A percentile compares a stretch with the other conserved stretches of the same genome.
Evolutionary conservation across 2,113 vertebrate genomes (phyloP).

Genomic region (Hemibagrus wyckioides): DNA sequence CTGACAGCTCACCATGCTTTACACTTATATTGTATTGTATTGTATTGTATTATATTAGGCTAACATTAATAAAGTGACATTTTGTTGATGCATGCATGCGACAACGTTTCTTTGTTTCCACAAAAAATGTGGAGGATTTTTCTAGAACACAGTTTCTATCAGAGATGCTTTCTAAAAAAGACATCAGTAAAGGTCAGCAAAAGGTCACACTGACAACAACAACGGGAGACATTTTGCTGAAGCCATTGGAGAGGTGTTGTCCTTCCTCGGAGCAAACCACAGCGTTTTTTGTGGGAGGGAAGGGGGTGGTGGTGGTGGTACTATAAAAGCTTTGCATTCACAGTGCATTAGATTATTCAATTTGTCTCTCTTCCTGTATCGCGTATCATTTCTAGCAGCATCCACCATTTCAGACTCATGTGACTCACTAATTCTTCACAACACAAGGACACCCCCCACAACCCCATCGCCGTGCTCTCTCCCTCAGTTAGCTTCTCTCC

Average conservation of each 20-base stretch:
- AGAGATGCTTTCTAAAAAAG: background rate
- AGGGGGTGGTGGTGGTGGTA: no score
- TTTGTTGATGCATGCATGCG: background rate
- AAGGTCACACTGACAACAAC: slow-evolving; percentile 42
- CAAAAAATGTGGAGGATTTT: background rate
- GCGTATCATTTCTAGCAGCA: background rate
- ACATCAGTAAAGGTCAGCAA: slow-evolving; percentile 1
- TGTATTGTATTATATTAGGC: no score
- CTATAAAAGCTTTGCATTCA: background rate
- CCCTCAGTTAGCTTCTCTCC: background rate
- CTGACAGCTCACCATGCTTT: background rate
- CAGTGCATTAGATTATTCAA: background rate
- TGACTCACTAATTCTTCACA: background rate
- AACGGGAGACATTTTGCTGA: slow-evolving; percentile 35
- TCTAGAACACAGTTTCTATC: background rate
- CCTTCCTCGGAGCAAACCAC: slow-evolving; percentile 47
- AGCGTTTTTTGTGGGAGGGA: background rate
- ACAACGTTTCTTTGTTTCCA: background rate
- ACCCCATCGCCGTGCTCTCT: background rate
- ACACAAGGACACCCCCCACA: background rate
- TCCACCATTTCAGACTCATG: slow-evolving; percentile 1
- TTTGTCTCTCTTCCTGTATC: background rate
- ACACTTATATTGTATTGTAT: background rate
- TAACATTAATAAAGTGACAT: background rate
- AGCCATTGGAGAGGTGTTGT: slow-evolving; percentile 35